phyloP scores from a whole-genome alignment of 2,888 invertebrate species.

The Liodrosophila aerea region DNA sequence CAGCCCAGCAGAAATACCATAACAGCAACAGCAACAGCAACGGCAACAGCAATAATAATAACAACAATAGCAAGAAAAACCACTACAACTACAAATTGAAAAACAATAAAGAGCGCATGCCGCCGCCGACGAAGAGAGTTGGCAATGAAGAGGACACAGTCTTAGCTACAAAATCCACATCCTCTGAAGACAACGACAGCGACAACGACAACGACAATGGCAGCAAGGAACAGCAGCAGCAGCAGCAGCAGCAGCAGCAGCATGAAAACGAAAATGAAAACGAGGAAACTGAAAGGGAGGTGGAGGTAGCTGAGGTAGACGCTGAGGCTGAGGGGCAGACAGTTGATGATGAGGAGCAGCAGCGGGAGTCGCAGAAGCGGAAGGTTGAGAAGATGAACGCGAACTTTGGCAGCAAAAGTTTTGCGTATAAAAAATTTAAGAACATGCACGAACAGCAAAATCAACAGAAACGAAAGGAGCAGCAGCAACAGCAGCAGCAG shows the following conservation, averaged over 20 bases:
- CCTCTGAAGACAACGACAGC: constrained; percentile 7
- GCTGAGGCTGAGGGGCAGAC: too few species aligned
- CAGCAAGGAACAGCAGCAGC: constrained; percentile 6
- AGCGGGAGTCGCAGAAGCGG: too few species aligned
- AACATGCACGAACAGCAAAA: constrained; percentile 59
- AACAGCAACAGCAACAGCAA: constrained; percentile 36
- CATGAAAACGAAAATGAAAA: constrained; percentile 5
- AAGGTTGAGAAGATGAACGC: constrained; percentile 28
- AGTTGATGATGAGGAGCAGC: too few species aligned
- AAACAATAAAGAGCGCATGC: constrained; percentile 54
- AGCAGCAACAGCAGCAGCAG: constrained; percentile 29
- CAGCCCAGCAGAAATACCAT: constrained; percentile 33
- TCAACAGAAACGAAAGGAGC: constrained; percentile 46
- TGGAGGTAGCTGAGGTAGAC: too few species aligned
- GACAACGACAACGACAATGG: constrained; percentile 8
- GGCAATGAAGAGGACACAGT: constrained; percentile 31
- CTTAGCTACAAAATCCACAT: constrained; percentile 45
- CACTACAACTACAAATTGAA: constrained; percentile 62
- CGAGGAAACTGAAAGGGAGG: neutral
- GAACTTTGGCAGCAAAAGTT: constrained; percentile 62
- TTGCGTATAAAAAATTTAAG: constrained; percentile 66
- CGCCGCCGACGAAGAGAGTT: constrained; percentile 37
- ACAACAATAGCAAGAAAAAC: constrained; percentile 33
- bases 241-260: too few species aligned
- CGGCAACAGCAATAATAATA: constrained; percentile 18